Evolutionary conservation across 2,797 vertebrate species (phyloP).

Genomic region (Enteromius fasciolatus): DNA sequence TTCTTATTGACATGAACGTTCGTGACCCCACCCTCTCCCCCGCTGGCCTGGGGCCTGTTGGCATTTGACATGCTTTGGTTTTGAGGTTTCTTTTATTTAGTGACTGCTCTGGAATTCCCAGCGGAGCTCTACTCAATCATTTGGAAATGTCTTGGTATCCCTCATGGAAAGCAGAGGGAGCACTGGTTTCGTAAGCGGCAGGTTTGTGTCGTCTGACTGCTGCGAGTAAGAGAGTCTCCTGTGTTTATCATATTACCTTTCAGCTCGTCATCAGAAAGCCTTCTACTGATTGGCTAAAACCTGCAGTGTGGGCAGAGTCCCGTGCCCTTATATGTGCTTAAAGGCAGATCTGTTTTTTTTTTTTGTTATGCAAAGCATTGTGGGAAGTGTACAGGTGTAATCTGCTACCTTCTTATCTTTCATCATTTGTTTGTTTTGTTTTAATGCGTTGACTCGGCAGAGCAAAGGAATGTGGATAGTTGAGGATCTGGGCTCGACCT

Average conservation of each 20-base stretch:
- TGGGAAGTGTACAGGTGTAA: conserved; percentile 51
- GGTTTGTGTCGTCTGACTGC: conserved; percentile 37
- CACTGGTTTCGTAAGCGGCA: background rate
- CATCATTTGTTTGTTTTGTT: conserved; percentile 23
- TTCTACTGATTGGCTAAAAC: conserved; percentile 50
- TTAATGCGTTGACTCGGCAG: conserved; percentile 3
- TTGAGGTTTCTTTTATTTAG: conserved; percentile 46
- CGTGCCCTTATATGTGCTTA: conserved; percentile 34
- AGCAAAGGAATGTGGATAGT: conserved; percentile 24
- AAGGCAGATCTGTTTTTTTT: conserved; percentile 39
- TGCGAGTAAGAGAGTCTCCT: conserved; percentile 42
- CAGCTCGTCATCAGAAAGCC: conserved; percentile 46
- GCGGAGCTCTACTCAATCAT: conserved; percentile 24
- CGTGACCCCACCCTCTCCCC: background rate
- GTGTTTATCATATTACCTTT: conserved; percentile 65
- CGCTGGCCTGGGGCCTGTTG: background rate
- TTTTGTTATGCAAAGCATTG: conserved; percentile 51
- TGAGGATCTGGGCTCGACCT: background rate
- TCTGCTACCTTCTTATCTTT: conserved; percentile 30
- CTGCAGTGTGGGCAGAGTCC: conserved; percentile 46
- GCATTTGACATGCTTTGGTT: conserved; percentile 24
- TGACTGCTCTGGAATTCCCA: conserved; percentile 24
- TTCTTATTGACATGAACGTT: background rate
- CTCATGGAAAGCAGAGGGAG: conserved; percentile 29
- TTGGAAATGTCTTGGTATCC: conserved; percentile 27